Evolutionary conservation across 2,888 invertebrate species (phyloP).

Genomic region (Dorcus parallelipipedus): DNA sequence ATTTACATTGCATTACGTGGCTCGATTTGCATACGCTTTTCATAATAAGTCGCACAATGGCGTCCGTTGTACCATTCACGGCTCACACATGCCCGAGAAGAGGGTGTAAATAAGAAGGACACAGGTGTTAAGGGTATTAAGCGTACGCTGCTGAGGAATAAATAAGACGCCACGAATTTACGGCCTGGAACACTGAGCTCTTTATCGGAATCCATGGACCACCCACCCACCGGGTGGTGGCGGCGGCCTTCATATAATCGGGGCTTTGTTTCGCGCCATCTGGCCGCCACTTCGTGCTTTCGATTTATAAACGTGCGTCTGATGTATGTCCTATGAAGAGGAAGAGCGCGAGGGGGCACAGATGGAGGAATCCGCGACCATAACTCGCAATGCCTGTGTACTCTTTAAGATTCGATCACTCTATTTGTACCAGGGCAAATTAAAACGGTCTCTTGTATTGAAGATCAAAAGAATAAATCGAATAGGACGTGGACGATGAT

Average conservation of each 20-base stretch:
- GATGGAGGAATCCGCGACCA: neutral
- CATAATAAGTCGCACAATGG: neutral
- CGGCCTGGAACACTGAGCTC: constrained; percentile 2
- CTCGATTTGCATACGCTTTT: neutral
- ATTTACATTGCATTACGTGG: neutral
- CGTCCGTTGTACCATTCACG: neutral
- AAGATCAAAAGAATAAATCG: too few relatives aligned
- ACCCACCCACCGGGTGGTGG: constrained; percentile 18
- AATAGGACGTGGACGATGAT: too few relatives aligned
- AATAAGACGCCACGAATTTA: constrained; percentile 7
- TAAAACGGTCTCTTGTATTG: too few relatives aligned
- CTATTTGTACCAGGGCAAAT: too few relatives aligned
- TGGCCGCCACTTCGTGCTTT: constrained; percentile 9
- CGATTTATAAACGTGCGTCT: constrained; percentile 7
- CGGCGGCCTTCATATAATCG: constrained; percentile 8
- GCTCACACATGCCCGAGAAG: neutral
- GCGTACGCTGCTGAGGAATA: neutral
- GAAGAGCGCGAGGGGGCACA: neutral
- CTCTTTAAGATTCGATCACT: too few relatives aligned
- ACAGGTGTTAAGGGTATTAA: constrained; percentile 11
- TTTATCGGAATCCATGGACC: constrained; percentile 20
- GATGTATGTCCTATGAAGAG: neutral
- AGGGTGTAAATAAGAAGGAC: constrained; percentile 4
- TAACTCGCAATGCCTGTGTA: too few relatives aligned
- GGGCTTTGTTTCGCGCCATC: constrained; percentile 19